A percentile compares a stretch with the other conserved stretches of the same genome.
Conservation (phyloP, 2,797 vertebrate genomes). For the Poeciliopsis infans region DNA sequence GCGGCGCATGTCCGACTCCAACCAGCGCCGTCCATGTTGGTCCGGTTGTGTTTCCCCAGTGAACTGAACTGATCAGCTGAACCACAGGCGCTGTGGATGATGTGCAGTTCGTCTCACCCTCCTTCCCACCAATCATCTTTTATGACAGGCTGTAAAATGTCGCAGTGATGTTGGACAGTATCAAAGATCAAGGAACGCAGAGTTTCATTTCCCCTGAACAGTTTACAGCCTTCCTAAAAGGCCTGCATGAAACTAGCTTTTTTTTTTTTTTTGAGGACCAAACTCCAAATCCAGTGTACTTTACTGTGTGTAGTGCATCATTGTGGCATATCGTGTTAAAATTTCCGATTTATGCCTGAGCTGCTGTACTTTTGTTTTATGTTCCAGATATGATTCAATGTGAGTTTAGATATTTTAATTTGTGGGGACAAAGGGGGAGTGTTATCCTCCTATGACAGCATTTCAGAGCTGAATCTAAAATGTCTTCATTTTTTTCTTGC, state of each 20-base stretch:
- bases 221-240: neutral
- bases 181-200: slow-evolving; percentile 6
- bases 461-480: neutral
- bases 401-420: neutral
- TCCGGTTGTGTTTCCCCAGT: neutral
- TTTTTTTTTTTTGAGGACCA: no score
- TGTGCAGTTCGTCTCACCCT: neutral
- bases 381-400: neutral
- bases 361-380: neutral
- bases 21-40: slow-evolving; percentile 16
- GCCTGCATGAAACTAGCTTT: neutral
- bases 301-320: no score
- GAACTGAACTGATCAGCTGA: slow-evolving; percentile 27
- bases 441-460: neutral
- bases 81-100: neutral
- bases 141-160: slow-evolving; percentile 47
- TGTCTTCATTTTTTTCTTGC: no score
- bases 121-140: slow-evolving; percentile 26
- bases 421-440: no score
- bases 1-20: slow-evolving; percentile 1
- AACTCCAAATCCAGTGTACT: no score
- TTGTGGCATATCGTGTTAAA: no score
- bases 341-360: no score
- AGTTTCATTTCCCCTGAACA: slow-evolving; percentile 17
- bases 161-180: neutral